A percentile compares a stretch with the other conserved stretches of the same genome.
Conservation (phyloP, 2,797 vertebrate genomes). For the Leptoclinus maculatus region DNA sequence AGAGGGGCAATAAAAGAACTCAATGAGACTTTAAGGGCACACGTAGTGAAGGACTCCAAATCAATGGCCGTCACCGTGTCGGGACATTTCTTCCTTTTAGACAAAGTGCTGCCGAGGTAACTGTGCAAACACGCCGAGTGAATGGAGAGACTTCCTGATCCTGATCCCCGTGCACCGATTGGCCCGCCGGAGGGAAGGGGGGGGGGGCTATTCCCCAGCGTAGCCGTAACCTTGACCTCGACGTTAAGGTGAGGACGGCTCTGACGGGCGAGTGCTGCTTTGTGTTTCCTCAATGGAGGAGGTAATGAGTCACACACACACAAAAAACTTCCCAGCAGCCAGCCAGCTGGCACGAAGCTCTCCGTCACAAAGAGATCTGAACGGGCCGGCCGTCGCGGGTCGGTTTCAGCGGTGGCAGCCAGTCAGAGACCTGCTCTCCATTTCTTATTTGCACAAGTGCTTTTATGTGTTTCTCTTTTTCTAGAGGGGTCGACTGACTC, state of each 20-base stretch:
- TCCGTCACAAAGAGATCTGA: conserved; percentile 82
- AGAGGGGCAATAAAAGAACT: conserved; percentile 46
- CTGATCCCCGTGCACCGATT: conserved; percentile 53
- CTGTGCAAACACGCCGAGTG: conserved; percentile 38
- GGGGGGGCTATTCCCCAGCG: conserved; percentile 32
- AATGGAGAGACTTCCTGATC: conserved; percentile 55
- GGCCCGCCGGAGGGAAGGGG: conserved; percentile 19
- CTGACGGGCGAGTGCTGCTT: conserved; percentile 35
- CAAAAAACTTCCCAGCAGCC: conserved; percentile 82
- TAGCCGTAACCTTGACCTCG: conserved; percentile 52
- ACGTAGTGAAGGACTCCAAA: conserved; percentile 65
- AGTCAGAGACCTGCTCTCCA: conserved; percentile 77
- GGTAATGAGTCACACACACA: conserved; percentile 84
- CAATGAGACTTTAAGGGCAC: conserved; percentile 48
- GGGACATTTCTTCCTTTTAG: conserved; percentile 64
- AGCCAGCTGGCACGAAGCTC: conserved; percentile 66
- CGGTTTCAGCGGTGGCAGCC: conserved; percentile 66
- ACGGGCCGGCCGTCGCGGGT: conserved; percentile 49
- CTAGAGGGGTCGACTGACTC: conserved; percentile 26
- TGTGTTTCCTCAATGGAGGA: conserved; percentile 78
- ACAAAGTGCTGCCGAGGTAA: conserved; percentile 71
- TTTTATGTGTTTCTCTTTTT: conserved; percentile 39
- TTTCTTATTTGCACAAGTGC: conserved; percentile 78
- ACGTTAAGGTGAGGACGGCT: conserved; percentile 60
- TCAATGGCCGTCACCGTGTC: conserved; percentile 42